Evolutionary conservation across 64 coral and sea anemone genomes (phyloP), one percentile per base, ranked within the genome.

Genomic region (Cladopsammia gracilis): DNA sequence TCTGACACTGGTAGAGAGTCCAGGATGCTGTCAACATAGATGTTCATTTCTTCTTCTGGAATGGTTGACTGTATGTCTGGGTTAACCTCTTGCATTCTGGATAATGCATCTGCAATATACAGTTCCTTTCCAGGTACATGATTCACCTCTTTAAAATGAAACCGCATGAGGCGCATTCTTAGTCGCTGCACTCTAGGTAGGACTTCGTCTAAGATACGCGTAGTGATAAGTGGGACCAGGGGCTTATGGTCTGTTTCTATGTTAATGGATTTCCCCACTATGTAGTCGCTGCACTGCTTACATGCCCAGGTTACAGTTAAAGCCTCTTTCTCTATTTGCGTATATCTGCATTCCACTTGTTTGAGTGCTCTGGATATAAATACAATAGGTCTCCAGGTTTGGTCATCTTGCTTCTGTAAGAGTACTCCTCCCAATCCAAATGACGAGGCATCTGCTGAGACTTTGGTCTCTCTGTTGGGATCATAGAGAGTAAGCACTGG

Each of bases 171-270:
- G 51, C 25, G 51, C 79, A 83, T 83, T 15, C 79, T 23, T 34
- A 77, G 82, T 3, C 79, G 65, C 26, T 85, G 90, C 7, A 84
- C 25, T 49, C 79, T 61, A 19, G 80, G 68, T n/a, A 20, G 69
- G 69, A 20, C 25, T 42, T 11, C 86, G 44, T 26, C 60, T 42
- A 86, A 6, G 18, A 16, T 78, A n/a, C 68, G 76, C 10, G 54
- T 47, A 3, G 76, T 89, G 24, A 88, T 26, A 45, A 82, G 60
- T 14, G 74, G 85, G 12, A 82, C 20, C 10, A 94, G 66, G 12
- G 86, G 92, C 45, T 93, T 93, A 52, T 93, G 92, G 18, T 93
- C 84, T 25, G 92, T 93, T 78, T 93, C 92, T 16, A 43, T 43
- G 57, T 25, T 12, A 3, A 93, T 88, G 3, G 34, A 26, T 20